Evolutionary conservation across 2,888 invertebrate genomes (phyloP).

Genomic region (Orchesellides sinensis): DNA sequence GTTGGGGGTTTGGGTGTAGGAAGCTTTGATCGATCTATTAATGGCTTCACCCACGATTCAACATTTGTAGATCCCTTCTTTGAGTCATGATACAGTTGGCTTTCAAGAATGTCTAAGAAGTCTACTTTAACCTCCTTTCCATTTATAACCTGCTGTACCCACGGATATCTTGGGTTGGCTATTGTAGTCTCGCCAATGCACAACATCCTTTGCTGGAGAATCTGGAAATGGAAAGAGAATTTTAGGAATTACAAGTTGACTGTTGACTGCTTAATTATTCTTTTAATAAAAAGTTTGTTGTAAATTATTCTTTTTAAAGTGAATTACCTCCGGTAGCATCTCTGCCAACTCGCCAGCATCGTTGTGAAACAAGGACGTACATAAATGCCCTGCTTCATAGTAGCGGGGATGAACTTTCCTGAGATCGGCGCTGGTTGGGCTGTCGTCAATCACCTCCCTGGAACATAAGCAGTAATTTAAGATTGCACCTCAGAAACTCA

Average conservation of each 20-base stretch:
- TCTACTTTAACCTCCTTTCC: background rate
- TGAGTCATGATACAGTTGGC: background rate
- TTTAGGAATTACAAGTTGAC: background rate
- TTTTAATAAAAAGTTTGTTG: background rate
- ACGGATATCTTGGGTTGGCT: background rate
- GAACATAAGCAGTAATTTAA: background rate
- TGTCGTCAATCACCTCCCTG: conserved; percentile 41
- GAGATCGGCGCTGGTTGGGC: conserved; percentile 17
- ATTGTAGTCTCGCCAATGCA: conserved; percentile 44
- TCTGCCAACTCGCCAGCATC: conserved; percentile 56
- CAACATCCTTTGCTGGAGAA: conserved; percentile 47
- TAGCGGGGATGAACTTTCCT: conserved; percentile 33
- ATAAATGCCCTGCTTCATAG: conserved; percentile 51
- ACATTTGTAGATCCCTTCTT: background rate
- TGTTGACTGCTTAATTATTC: background rate
- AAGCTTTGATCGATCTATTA: background rate
- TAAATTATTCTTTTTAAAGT: too few species aligned
- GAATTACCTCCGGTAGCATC: conserved; percentile 55
- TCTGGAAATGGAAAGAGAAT: conserved; percentile 13
- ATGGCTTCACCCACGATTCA: background rate
- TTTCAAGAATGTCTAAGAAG: background rate
- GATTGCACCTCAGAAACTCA: background rate
- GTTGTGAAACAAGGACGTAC: conserved; percentile 49
- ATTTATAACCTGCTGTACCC: background rate
- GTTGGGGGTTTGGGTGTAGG: background rate